Base-by-base conservation (phyloP, 2,888 invertebrate species). In the Drosophila falleni region DNA sequence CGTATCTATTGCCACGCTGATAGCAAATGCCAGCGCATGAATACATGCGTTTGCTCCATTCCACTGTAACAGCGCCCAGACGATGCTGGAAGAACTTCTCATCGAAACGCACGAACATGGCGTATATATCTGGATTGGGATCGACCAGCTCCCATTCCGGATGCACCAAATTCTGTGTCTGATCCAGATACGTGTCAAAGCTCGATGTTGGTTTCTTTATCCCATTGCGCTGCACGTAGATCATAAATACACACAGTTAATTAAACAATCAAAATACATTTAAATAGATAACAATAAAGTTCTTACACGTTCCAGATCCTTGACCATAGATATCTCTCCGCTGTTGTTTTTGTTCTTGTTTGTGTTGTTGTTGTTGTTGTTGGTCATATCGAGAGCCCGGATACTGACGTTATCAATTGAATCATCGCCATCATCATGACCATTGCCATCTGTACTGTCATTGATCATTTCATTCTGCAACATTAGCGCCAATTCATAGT, bases 41-140 rank as follows among this genome's bases (percentile, higher is more conserved):
- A 80, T 94, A 95, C 99, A 99, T 99, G 71, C 96, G 94, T 80
- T 96, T 97, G 91, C 99, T 99, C 99, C 99, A 99, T 89, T 96
- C 95, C 0, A 99, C 96, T 78, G 96, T 96, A 0, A 98, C 97
- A 55, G 96, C 94, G 0, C 94, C 92, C 33, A 99, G 93, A 76
- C 94, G 94, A 6, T 95, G 94, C 94, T 95, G 95, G 91, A 99
- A 99, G 91, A 97, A 99, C 79, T 95, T 94, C 26, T 94, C 93
- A 92, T 99, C 96, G 90, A 98, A 99, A 73, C 96, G 95, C 0
- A 95, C 89, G 91, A 99, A 99, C 70, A 99, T 93, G 0, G 94
- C 94, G 88, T 96, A 94, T 37, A 99, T 95, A 92, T 99, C 97
- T 0, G 99, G 99, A 11, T 96, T 98, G 0, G 99, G 99, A 93